Evolutionary conservation across 1,140 invertebrate genomes (phyloP), one percentile per base, ranked within the genome.

Genomic region (Drosophila lacertosa): DNA sequence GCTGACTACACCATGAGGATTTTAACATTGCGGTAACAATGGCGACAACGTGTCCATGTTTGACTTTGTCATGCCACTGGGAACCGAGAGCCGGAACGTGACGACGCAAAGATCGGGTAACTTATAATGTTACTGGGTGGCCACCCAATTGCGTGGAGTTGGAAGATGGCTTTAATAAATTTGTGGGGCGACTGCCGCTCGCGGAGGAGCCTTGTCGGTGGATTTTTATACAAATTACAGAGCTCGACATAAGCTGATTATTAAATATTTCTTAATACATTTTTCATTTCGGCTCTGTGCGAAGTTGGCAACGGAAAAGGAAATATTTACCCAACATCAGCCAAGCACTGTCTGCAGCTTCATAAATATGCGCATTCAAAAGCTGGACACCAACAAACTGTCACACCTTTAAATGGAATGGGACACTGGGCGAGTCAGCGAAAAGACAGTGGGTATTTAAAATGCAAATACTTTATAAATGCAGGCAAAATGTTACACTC

Each of bases 251-350:
- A 88, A 86, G 82, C 82, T 88, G 73, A 86, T 86, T 86, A 88
- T 88, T 81, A 71, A 86, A 86, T 77, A 86, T 86, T 88, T 88
- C 81, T 59, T 74, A 86, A 84, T 86, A 69, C 77, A 84, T 84
- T 86, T 81, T 76, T 68, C 44, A 75, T 60, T 72, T 50, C 22
- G 13, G 42, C 44, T 62, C 15, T 60, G 55, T 18, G 50, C 39
- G 39, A 48, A 74, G 26, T 62, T 73, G 18, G 26, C 40, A 37
- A 18, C 48, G 55, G 42, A 67, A 72, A 51, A 67, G 69, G 64
- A 72, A 83, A 79, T 84, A 62, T 82, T 53, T 60, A 47, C 54
- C 33, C 54, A 48, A 10, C 33, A 50, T 42, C 51, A 26, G 47
- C 9, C 26, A n/a, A n/a, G n/a, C 15, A 33, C 72, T 50, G 51